These are phyloP conservation scores for Poecilia picta DNA, from an alignment of 2,797 vertebrate species.

Conservation along the genomic window DNA sequence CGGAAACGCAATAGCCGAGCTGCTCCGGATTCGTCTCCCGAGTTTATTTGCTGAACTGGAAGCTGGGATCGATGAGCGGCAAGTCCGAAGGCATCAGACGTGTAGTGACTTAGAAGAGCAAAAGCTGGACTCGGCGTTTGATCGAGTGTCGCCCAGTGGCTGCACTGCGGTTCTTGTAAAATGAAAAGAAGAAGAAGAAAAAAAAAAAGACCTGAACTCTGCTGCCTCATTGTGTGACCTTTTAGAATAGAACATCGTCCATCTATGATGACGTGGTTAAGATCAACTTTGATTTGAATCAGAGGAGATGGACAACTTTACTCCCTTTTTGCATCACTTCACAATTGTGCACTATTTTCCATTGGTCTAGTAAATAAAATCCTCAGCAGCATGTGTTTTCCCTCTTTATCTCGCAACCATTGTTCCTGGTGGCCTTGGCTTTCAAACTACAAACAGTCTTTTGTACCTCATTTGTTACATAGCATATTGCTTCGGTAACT, in stretches of 20 bases:
- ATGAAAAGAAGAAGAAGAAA: too few relatives aligned
- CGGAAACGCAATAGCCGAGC: constrained; percentile 55
- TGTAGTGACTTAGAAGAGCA: constrained; percentile 25
- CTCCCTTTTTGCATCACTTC: background rate
- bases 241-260: background rate
- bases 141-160: constrained; percentile 17
- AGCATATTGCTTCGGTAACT: background rate
- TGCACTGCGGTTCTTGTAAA: background rate
- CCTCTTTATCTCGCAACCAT: background rate
- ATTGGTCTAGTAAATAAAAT: background rate
- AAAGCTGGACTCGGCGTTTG: constrained; percentile 33
- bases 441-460: background rate
- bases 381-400: background rate
- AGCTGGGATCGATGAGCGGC: constrained; percentile 54
- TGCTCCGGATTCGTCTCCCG: constrained; percentile 47
- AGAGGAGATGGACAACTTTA: background rate
- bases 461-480: background rate
- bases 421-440: background rate
- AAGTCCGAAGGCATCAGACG: constrained; percentile 42
- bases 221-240: background rate
- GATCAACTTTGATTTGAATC: background rate
- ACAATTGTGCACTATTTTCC: background rate
- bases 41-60: constrained; percentile 43
- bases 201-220: background rate
- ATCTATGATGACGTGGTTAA: background rate